Percentiles rank a stretch among this genome's conserved stretches.
Evolutionary conservation across 2,888 invertebrate genomes (phyloP).

Genomic region (Eupithecia tripunctaria): DNA sequence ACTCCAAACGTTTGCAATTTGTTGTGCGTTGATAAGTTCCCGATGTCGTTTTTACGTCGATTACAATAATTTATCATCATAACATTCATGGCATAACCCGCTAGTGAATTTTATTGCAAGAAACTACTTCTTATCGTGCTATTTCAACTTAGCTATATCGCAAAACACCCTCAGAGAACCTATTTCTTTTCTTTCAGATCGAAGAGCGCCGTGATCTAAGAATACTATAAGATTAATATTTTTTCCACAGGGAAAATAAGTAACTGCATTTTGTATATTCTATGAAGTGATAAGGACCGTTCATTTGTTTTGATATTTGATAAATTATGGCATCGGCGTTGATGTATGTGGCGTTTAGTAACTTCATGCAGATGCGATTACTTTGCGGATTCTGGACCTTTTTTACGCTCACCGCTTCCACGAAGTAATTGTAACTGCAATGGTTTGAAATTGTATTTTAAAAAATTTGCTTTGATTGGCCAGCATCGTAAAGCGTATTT

Average conservation of each 20-base stretch:
- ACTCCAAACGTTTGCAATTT: background rate
- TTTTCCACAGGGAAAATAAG: slow-evolving; percentile 86
- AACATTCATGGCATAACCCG: no score
- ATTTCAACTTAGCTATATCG: background rate
- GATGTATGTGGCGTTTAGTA: slow-evolving; percentile 78
- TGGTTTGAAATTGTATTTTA: slow-evolving; percentile 75
- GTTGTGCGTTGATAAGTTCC: background rate
- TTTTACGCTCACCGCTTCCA: slow-evolving; percentile 83
- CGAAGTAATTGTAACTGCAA: slow-evolving; percentile 79
- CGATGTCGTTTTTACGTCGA: background rate
- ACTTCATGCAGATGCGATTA: slow-evolving; percentile 77
- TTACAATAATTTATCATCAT: background rate
- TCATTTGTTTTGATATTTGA: slow-evolving; percentile 84
- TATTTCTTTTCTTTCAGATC: slow-evolving; percentile 74
- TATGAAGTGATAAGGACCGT: slow-evolving; percentile 85
- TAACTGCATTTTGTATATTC: slow-evolving; percentile 86
- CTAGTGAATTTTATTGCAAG: slow-evolving; percentile 2
- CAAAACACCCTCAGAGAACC: slow-evolving; percentile 33
- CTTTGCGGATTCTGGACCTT: slow-evolving; percentile 81
- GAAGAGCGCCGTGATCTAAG: slow-evolving; percentile 84
- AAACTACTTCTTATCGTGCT: background rate
- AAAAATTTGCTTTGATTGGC: slow-evolving; percentile 76
- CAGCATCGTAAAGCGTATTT: slow-evolving; percentile 70
- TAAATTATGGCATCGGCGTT: slow-evolving; percentile 79
- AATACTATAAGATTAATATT: slow-evolving; percentile 84